Evolutionary conservation across 1,140 invertebrate genomes (phyloP).

Genomic region (Proctacanthus coquilletti): DNA sequence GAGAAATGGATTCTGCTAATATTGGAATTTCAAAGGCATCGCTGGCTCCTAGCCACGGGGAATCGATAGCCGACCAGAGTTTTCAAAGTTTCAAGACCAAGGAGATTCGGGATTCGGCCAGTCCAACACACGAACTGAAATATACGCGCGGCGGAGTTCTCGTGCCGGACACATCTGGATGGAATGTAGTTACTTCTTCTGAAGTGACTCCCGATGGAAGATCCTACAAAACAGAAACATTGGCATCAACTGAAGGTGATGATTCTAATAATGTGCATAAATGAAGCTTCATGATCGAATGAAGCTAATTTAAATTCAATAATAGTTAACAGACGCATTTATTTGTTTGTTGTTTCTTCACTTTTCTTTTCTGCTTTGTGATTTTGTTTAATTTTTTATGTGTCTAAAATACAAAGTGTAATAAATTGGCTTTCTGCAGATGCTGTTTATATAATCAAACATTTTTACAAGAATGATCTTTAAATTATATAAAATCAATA

Average conservation of each 20-base stretch:
- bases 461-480: too few species aligned
- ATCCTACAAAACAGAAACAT: conserved; percentile 21
- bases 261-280: too few species aligned
- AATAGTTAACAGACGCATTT: too few species aligned
- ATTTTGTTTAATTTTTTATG: too few species aligned
- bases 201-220: conserved; percentile 32
- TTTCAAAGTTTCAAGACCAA: conserved; percentile 59
- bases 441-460: too few species aligned
- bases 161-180: conserved; percentile 28
- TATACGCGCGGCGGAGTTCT: conserved; percentile 7
- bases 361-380: too few species aligned
- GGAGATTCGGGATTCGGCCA: conserved; percentile 58
- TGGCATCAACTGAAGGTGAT: conserved; percentile 28
- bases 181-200: conserved; percentile 31
- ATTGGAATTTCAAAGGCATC: conserved; percentile 23
- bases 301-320: too few species aligned
- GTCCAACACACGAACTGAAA: conserved; percentile 38
- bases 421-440: too few species aligned
- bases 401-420: too few species aligned
- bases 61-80: conserved; percentile 53
- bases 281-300: too few species aligned
- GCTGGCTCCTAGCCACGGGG: conserved; percentile 38
- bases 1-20: conserved; percentile 9
- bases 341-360: too few species aligned
- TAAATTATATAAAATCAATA: too few species aligned